Base-by-base conservation (phyloP, 2,888 invertebrate species). In the Hirtodrosophila alboralis region DNA sequence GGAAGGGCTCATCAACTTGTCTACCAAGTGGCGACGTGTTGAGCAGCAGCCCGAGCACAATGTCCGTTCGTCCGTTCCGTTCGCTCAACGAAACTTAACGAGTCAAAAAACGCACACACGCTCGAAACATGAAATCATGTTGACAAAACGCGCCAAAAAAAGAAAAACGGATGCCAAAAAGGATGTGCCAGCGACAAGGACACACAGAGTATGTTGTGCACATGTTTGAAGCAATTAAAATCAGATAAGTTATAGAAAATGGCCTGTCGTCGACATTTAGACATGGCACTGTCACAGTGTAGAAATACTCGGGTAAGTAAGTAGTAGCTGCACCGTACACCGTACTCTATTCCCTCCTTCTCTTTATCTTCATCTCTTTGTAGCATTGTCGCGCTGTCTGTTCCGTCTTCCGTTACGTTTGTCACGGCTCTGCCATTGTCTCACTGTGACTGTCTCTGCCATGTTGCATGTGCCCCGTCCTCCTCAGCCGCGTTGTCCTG, bases 171-270 rank as follows among this genome's bases (percentile, higher is more conserved):
- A 76, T 73, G 65, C 63, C 40, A 48, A 36, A 59, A n/a, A n/a
- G 51, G 45, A 63, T 47, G 43, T 51, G 43, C 58, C 36, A 44
- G 23, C 21, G 53, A 72, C 72, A 68, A 68, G 59, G 59, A 59
- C 23, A n/a, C n/a, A n/a, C n/a, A n/a, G n/a, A n/a, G n/a, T n/a
- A n/a, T n/a, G n/a, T 21, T 21, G 18, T 28, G 28, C 75, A 76
- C 72, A 68, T 80, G 84, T 74, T 80, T 74, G 75, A 67, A 79
- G 86, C 84, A 88, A 88, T 86, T 88, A 88, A 88, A 88, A 87
- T 89, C 87, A 85, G 85, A 88, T 87, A 87, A 84, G 75, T 85
- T 80, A 73, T 80, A 74, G 77, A 87, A 84, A 87, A 84, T 77
- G 84, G 77, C 59, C 86, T 76, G 80, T 80, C 86, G 86, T 68